Percentiles rank a stretch among this genome's conserved stretches.
Evolutionary conservation across 2,113 vertebrate species (phyloP).

Genomic region (Tragelaphus buxtoni): DNA sequence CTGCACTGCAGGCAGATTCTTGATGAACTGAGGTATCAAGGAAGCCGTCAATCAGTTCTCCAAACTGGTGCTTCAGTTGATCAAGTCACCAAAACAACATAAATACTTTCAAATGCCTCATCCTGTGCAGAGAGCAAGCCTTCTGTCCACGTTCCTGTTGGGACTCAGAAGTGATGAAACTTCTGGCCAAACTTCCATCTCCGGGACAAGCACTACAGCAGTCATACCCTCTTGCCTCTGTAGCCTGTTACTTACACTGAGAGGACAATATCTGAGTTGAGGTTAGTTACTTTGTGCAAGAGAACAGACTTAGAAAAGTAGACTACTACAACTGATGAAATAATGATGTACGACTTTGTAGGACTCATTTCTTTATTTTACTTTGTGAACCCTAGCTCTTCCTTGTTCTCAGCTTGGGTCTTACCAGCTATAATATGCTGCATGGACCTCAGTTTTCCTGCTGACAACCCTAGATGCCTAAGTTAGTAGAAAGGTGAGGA

Average conservation of each 20-base stretch:
- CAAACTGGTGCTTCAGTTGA: background rate
- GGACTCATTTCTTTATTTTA: background rate
- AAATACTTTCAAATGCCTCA: background rate
- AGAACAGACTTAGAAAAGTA: background rate
- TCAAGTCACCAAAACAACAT: background rate
- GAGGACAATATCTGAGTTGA: background rate
- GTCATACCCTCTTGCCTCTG: too few relatives aligned
- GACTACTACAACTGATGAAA: background rate
- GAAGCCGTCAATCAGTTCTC: background rate
- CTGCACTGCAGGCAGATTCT: too few relatives aligned
- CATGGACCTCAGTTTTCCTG: background rate
- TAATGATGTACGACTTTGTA: background rate
- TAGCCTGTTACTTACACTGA: background rate
- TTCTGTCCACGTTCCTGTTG: background rate
- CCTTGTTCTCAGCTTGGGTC: background rate
- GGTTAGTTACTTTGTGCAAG: background rate
- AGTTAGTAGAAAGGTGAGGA: background rate
- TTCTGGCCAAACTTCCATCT: background rate
- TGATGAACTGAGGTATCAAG: too few relatives aligned
- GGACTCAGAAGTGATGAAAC: background rate
- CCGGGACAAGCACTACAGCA: fast-evolving
- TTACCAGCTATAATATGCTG: background rate
- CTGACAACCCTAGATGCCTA: background rate
- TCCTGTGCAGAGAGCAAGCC: background rate
- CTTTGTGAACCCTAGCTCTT: background rate